Evolutionary conservation across 2,888 invertebrate species (phyloP).

Genomic region (Cephus nigrinus): DNA sequence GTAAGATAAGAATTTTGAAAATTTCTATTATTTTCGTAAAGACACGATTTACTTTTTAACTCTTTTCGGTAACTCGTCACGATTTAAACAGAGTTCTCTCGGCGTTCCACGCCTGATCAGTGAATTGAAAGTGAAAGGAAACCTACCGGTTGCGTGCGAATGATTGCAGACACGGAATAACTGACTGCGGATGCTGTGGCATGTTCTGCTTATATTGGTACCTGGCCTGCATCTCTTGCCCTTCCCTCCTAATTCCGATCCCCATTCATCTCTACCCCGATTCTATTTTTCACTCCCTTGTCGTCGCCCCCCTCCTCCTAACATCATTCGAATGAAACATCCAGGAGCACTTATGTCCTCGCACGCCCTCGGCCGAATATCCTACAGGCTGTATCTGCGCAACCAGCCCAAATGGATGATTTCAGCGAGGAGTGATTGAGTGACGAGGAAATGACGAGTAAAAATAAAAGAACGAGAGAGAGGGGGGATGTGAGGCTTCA

Average conservation of each 20-base stretch:
- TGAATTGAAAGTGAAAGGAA: slow-evolving; percentile 36
- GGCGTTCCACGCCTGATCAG: background rate
- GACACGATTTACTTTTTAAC: too few relatives aligned
- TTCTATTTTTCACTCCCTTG: background rate
- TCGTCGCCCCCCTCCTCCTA: slow-evolving; percentile 24
- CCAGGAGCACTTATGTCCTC: background rate
- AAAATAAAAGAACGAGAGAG: background rate
- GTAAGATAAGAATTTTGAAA: background rate
- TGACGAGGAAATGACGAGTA: background rate
- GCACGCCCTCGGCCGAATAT: background rate
- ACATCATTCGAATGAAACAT: slow-evolving; percentile 23
- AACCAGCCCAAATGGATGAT: slow-evolving; percentile 7
- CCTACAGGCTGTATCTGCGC: background rate
- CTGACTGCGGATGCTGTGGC: slow-evolving; percentile 49
- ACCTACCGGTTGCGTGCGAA: slow-evolving; percentile 35
- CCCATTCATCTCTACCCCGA: background rate
- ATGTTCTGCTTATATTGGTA: slow-evolving; percentile 49
- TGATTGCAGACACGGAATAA: slow-evolving; percentile 36
- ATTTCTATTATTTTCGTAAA: too few relatives aligned
- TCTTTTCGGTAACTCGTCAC: background rate
- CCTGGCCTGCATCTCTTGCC: slow-evolving; percentile 33
- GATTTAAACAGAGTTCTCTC: background rate
- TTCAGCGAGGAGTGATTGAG: background rate
- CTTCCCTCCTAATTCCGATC: slow-evolving; percentile 21
- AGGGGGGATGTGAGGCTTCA: background rate